phyloP scores from a whole-genome alignment of 2,888 invertebrate genomes.

The Callyntrura sp. region DNA sequence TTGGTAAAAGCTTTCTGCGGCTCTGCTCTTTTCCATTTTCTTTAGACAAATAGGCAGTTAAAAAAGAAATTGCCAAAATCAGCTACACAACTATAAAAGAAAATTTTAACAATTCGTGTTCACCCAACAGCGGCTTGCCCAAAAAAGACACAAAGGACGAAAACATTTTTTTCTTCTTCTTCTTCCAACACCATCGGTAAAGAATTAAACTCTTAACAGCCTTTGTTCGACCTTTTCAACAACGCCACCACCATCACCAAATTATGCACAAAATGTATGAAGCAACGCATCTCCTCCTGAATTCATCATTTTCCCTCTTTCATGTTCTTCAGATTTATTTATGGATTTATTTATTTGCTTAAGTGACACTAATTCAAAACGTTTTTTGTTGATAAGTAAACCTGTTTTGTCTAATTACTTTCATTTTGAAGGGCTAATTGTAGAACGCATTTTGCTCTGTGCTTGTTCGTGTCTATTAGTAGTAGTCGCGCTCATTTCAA shows the following conservation, averaged over 20 bases:
- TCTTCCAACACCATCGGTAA: no score
- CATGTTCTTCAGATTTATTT: not conserved
- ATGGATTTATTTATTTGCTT: slow-evolving; percentile 27
- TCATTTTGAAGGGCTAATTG: slow-evolving; percentile 56
- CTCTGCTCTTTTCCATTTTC: not conserved
- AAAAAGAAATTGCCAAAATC: slow-evolving; percentile 33
- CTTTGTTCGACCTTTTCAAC: not conserved
- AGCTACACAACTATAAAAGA: slow-evolving; percentile 16
- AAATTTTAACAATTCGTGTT: slow-evolving; percentile 22
- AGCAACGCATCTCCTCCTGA: not conserved
- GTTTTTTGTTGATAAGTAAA: slow-evolving; percentile 48
- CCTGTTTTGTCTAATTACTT: slow-evolving; percentile 70
- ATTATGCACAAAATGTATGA: not conserved
- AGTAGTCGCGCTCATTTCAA: not conserved
- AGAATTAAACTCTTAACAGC: no score
- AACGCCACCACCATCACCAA: not conserved
- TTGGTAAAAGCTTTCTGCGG: slow-evolving; percentile 10
- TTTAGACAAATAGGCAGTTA: slow-evolving; percentile 2
- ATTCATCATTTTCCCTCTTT: not conserved
- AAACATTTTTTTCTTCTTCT: not conserved
- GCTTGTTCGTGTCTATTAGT: not conserved
- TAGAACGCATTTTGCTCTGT: slow-evolving; percentile 55
- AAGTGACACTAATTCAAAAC: slow-evolving; percentile 71
- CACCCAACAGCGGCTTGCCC: not conserved
- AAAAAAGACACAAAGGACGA: not conserved